Conservation (phyloP, 2,113 vertebrate species). For the Bufo bufo region DNA sequence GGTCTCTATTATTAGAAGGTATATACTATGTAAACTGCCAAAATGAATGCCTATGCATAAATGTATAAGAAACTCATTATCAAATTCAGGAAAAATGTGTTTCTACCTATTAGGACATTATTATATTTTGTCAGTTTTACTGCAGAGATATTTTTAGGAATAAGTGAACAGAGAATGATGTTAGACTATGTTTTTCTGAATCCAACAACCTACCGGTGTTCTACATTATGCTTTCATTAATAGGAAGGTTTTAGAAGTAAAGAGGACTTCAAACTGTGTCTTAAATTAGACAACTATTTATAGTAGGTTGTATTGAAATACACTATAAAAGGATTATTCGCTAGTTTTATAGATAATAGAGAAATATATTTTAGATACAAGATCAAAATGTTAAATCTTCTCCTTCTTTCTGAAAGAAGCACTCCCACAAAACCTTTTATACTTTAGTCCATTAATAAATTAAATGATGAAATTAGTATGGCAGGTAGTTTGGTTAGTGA, state of each 20-base stretch:
- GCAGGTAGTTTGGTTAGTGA: too few species aligned
- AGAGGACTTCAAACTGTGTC: slow-evolving; percentile 46
- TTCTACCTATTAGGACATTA: slow-evolving; percentile 38
- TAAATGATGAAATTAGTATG: too few species aligned
- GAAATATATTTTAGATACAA: background rate
- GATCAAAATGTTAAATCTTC: background rate
- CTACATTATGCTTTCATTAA: slow-evolving; percentile 22
- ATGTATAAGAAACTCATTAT: slow-evolving; percentile 33
- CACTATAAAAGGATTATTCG: slow-evolving; percentile 17
- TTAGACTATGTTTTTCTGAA: slow-evolving; percentile 36
- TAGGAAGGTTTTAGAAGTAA: slow-evolving; percentile 12
- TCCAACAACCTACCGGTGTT: background rate
- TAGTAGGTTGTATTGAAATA: slow-evolving; percentile 29
- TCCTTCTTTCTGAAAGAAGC: background rate
- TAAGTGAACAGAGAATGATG: slow-evolving; percentile 37
- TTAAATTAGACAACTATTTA: slow-evolving; percentile 48
- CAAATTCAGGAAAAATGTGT: background rate
- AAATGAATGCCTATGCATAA: slow-evolving; percentile 32
- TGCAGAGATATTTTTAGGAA: slow-evolving; percentile 34
- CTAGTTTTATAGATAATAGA: slow-evolving; percentile 6
- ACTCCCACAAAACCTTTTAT: too few species aligned
- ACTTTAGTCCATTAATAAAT: too few species aligned
- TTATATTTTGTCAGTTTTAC: slow-evolving; percentile 41
- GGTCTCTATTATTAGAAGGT: slow-evolving; percentile 8
- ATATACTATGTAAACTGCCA: slow-evolving; percentile 18